Evolutionary conservation across 2,888 invertebrate genomes (phyloP).

Genomic region (Morpho deidamia): DNA sequence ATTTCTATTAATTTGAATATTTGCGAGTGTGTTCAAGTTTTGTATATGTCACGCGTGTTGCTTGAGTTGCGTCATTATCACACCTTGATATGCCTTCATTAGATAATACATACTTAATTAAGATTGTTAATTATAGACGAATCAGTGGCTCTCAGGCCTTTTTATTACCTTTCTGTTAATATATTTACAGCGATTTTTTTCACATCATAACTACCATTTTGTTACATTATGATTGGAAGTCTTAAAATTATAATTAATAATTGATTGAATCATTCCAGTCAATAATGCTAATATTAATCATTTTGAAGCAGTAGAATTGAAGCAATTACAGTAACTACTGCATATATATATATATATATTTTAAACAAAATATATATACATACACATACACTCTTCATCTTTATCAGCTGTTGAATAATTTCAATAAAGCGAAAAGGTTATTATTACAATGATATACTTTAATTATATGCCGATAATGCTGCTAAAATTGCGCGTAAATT

Average conservation of each 20-base stretch:
- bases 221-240: background rate
- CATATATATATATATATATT: background rate
- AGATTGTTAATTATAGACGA: conserved; percentile 29
- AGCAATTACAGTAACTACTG: background rate
- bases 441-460: background rate
- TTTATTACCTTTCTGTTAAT: conserved; percentile 24
- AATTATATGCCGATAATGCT: background rate
- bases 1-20: conserved; percentile 50
- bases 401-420: too few species aligned
- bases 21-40: conserved; percentile 51
- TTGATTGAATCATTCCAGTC: conserved; percentile 72
- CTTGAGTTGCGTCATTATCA: conserved; percentile 49
- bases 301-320: conserved; percentile 30
- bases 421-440: too few species aligned
- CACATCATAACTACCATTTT: conserved; percentile 5
- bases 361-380: background rate
- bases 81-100: conserved; percentile 66
- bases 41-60: conserved; percentile 48
- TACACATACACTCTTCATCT: too few species aligned
- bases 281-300: conserved; percentile 48
- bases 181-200: conserved; percentile 21
- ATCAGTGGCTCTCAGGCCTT: conserved; percentile 30
- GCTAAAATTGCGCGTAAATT: background rate
- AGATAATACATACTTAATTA: conserved; percentile 46
- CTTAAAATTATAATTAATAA: conserved; percentile 37